These are phyloP conservation scores for Eulemur albifrons DNA, from an alignment of 2,797 vertebrate genomes.

Conservation along the genomic window DNA sequence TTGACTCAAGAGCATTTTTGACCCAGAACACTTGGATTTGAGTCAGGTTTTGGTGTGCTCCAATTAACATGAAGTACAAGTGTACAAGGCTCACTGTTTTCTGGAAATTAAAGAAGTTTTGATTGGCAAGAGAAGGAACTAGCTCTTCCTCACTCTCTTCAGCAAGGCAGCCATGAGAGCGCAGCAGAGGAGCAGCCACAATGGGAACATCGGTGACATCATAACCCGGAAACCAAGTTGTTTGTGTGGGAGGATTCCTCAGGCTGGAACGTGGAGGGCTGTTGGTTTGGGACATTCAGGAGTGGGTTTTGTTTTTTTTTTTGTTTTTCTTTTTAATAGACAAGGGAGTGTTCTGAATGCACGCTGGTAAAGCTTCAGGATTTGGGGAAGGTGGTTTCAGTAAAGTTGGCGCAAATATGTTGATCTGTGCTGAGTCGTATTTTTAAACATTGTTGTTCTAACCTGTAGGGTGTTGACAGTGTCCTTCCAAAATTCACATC, in stretches of 20 bases:
- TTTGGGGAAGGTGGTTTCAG: constrained; percentile 1
- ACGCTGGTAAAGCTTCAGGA: neutral
- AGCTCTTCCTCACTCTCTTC: neutral
- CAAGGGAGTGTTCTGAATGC: neutral
- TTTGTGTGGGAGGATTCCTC: neutral
- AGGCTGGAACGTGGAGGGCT: neutral
- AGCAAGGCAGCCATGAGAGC: neutral
- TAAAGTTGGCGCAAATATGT: neutral
- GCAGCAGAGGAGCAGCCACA: neutral
- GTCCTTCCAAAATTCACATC: neutral
- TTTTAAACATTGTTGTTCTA: neutral
- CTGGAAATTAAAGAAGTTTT: neutral
- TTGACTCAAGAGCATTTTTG: neutral
- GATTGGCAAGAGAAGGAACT: neutral
- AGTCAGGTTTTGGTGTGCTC: neutral
- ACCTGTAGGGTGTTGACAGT: neutral
- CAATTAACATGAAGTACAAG: neutral
- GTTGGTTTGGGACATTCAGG: neutral
- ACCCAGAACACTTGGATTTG: neutral
- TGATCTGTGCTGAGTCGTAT: neutral
- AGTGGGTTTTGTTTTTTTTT: neutral
- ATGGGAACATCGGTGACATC: neutral
- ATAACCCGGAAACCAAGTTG: rapidly evolving
- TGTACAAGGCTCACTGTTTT: neutral
- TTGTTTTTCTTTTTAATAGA: neutral